A percentile compares a stretch with the other conserved stretches of the same genome.
phyloP scores from a whole-genome alignment of 2,888 invertebrate genomes.

The Maniola hyperantus region DNA sequence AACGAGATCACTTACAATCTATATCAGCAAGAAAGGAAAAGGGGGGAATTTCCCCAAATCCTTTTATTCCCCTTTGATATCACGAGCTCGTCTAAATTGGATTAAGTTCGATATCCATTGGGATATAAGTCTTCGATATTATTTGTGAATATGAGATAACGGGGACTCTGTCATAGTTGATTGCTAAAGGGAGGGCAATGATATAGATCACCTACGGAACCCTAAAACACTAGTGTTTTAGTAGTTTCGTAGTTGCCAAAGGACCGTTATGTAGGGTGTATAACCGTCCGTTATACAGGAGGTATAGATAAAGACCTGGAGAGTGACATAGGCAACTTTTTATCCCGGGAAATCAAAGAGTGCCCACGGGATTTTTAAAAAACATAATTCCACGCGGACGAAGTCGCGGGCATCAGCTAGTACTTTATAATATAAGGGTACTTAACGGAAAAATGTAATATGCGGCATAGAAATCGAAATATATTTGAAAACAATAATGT shows the following conservation, averaged over 20 bases:
- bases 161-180: conserved; percentile 7
- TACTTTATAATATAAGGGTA: neutral
- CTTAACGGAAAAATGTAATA: neutral
- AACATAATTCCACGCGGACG: too few relatives aligned
- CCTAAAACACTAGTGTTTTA: too few relatives aligned
- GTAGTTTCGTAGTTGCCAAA: too few relatives aligned
- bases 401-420: too few relatives aligned
- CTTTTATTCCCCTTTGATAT: conserved; percentile 29
- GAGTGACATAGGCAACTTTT: too few relatives aligned
- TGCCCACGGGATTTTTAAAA: too few relatives aligned
- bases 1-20: conserved; percentile 20
- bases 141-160: conserved; percentile 18
- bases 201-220: neutral
- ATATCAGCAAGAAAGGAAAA: conserved; percentile 22
- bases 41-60: neutral
- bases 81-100: conserved; percentile 16
- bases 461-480: neutral
- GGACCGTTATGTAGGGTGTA: too few relatives aligned
- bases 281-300: too few relatives aligned
- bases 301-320: too few relatives aligned
- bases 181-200: conserved; percentile 2
- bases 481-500: neutral
- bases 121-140: conserved; percentile 17
- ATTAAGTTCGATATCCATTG: conserved; percentile 22
- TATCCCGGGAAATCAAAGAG: too few relatives aligned